Base-by-base conservation (phyloP, 2,113 vertebrate species). In the Myrmecophaga tridactyla region DNA sequence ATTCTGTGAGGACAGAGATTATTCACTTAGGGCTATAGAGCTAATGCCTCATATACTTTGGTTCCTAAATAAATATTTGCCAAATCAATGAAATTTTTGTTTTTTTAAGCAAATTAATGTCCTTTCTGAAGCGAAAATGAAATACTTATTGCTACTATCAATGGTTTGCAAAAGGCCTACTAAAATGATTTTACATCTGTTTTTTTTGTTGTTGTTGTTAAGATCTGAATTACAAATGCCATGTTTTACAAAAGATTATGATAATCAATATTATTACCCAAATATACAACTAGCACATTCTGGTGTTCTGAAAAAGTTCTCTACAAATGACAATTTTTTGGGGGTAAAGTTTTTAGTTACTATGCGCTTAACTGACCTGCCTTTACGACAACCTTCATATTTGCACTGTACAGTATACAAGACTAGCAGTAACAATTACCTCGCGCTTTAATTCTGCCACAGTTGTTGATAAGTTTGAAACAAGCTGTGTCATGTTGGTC, bases 401-500 rank as follows among this genome's bases (percentile, higher is more conserved):
- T 34, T 41, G 1, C 14, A 86, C 15, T 15, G 36, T 85, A 43
- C 81, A 1, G 0, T 72, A 69, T 72, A 69, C 4, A 81, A 41
- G 3, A 51, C 3, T 56, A 72, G 13, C 29, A 84, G 5, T 0
- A 76, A 73, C 36, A 94, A 39, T 98, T 98, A 99, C 99, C 99
- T 99, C 99, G 96, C 94, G 98, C 97, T 99, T 99, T 85, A 99
- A 97, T 86, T 99, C 99, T 3, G 96, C 94, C 75, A 99, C 99
- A 0, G 99, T 98, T 1, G 96, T 41, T 12, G 99, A 99, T 78
- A 99, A 98, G 81, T 99, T 99, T 70, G 99, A 98, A 97, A 99
- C 99, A 31, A 99, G 98, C 78, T 98, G 99, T 0, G 99, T 99
- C 98, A 99, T 97, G 60, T 99, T 99, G 98, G 98, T 99, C 97